phyloP scores from a whole-genome alignment of 2,113 vertebrate genomes.

The Coptodon rendalli region DNA sequence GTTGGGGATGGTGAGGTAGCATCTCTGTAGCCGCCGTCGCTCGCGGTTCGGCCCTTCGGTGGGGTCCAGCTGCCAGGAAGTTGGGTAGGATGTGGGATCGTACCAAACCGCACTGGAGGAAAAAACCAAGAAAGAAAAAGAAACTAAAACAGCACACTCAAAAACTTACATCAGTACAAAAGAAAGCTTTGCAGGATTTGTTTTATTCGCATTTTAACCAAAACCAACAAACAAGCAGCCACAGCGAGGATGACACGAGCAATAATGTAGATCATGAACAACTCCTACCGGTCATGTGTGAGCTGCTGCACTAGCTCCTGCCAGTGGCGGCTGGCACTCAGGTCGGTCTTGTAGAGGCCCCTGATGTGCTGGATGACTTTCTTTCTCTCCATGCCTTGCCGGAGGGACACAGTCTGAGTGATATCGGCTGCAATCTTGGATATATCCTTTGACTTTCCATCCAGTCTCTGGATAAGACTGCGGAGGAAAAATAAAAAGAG shows the following conservation, averaged over 20 bases:
- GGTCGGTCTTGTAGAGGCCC: constrained; percentile 88
- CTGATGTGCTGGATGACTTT: constrained; percentile 97
- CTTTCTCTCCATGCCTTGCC: constrained; percentile 95
- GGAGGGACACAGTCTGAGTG: constrained; percentile 91
- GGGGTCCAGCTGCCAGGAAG: constrained; percentile 95
- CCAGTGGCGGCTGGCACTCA: constrained; percentile 94
- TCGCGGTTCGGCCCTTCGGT: constrained; percentile 96
- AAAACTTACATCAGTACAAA: neutral
- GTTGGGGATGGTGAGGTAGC: constrained; percentile 96
- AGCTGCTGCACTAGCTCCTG: constrained; percentile 94
- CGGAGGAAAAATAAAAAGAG: neutral
- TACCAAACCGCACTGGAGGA: constrained; percentile 87
- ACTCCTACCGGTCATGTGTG: constrained; percentile 79
- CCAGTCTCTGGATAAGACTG: constrained; percentile 93
- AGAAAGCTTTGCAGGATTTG: neutral
- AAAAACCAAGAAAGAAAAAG: neutral
- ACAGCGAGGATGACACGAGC: neutral
- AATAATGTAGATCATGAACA: neutral
- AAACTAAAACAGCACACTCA: neutral
- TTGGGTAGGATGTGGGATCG: constrained; percentile 87
- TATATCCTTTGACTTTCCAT: constrained; percentile 91
- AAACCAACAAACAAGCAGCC: neutral
- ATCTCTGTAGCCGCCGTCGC: constrained; percentile 89
- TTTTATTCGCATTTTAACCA: neutral
- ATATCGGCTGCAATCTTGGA: constrained; percentile 96